Conservation (phyloP, 2,797 vertebrate species). For the Nannoperca australis region DNA sequence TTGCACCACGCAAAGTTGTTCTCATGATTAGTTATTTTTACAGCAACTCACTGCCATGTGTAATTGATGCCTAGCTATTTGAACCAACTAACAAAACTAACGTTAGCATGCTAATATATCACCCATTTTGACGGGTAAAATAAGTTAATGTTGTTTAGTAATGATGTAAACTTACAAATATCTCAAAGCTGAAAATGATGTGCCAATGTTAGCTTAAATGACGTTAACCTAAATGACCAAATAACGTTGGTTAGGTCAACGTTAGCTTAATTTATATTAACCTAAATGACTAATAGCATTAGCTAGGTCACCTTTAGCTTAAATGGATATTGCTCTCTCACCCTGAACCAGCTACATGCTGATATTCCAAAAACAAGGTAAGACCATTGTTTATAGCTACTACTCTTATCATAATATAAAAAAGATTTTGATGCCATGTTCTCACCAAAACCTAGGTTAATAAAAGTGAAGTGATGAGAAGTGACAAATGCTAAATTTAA, state of each 20-base stretch:
- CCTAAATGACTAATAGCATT: neutral
- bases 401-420: neutral
- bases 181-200: neutral
- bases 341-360: too few relatives aligned
- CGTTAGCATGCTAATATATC: neutral
- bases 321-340: neutral
- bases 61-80: neutral
- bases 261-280: neutral
- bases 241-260: neutral
- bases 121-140: neutral
- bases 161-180: slow-evolving; percentile 1
- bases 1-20: neutral
- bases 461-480: neutral
- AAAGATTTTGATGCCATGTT: too few relatives aligned
- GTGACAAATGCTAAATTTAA: neutral
- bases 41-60: neutral
- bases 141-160: neutral
- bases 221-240: neutral
- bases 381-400: neutral
- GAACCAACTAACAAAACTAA: neutral
- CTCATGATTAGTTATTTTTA: neutral
- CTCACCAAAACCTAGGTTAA: neutral
- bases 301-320: neutral
- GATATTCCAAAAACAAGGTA: neutral
- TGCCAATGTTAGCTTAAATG: neutral